Base-by-base conservation (phyloP, 92 coral and sea anemone species). In the Diadumene lineata region DNA sequence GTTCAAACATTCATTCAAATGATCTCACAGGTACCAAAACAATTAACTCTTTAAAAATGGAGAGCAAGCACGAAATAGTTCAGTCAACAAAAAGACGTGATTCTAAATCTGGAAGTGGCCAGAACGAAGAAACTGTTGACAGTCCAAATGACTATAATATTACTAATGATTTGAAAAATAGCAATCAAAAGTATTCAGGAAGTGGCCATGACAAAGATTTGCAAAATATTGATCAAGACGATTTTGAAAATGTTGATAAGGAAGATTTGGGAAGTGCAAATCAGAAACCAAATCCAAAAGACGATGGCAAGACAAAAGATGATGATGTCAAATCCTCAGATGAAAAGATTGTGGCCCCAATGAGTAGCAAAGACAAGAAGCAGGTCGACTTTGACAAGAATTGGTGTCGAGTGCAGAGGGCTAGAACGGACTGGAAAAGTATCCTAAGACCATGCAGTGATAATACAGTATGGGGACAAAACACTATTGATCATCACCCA, bases 361-460 rank as follows among this genome's bases (percentile, higher is more conserved):
- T 19, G 6, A 55, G 27, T 1, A 18, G 15, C 28, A 28, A 69
- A 67, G 25, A 15, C 1, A 18, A 8, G 18, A 70, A 58, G 21
- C 4, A 70, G 18, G 76, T 48, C 50, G 82, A 85, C 30, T 89
- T 89, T 62, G 67, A 77, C 66, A 80, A 58, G 60, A 80, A 86
- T 25, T 89, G 94, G 94, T 82, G 87, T 60, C 87, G 85, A 78
- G 76, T 77, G 15, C 77, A 80, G 38, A 79, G 85, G 17, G 67
- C 85, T 1, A 81, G 89, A 68, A 72, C 73, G 11, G 94, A 89
- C 33, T 86, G 89, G 82, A 53, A 61, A 13, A 46, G 69, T 18
- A 66, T 85, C 7, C 29, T 79, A 33, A 79, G 64, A 24, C 32
- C 94, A 0, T 89, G 94, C 53, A 73, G 27, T 78, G 83, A 73